Conservation (phyloP, 2,888 invertebrate species). For the Malthinus flaveolus region DNA sequence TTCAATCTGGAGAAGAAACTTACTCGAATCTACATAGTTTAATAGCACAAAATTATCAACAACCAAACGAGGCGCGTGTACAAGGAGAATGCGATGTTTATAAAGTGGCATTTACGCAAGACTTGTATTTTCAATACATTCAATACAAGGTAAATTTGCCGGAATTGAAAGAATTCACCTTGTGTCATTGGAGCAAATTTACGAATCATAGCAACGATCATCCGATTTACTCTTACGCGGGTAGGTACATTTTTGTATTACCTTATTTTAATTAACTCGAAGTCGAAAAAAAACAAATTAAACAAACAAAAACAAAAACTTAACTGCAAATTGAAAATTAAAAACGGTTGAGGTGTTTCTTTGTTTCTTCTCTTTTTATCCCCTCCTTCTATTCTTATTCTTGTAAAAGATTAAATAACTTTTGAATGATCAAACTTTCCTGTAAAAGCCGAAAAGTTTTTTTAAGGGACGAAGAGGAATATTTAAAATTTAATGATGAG, state of each 20-base stretch:
- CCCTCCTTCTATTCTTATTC: too few species aligned
- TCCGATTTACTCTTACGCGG: constrained; percentile 79
- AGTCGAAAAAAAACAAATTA: too few species aligned
- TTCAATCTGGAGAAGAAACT: constrained; percentile 21
- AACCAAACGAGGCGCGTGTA: constrained; percentile 40
- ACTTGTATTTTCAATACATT: constrained; percentile 68
- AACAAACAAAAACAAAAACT: too few species aligned
- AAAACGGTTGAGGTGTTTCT: too few species aligned
- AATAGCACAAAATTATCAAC: constrained; percentile 34
- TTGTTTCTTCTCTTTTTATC: too few species aligned
- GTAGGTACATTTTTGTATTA: constrained; percentile 59
- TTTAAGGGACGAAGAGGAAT: too few species aligned
- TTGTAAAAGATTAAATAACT: too few species aligned
- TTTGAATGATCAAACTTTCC: too few species aligned
- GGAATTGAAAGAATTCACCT: constrained; percentile 79
- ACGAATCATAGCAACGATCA: constrained; percentile 82
- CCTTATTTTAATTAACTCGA: too few species aligned
- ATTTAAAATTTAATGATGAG: too few species aligned
- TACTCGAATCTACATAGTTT: constrained; percentile 27
- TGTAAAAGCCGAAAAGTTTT: too few species aligned
- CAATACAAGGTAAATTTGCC: constrained; percentile 74
- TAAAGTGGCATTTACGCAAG: constrained; percentile 63
- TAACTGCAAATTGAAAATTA: too few species aligned
- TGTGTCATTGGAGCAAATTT: constrained; percentile 83
- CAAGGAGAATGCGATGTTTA: constrained; percentile 57